phyloP scores from a whole-genome alignment of 2,797 vertebrate species.

The Sebastes dallii region DNA sequence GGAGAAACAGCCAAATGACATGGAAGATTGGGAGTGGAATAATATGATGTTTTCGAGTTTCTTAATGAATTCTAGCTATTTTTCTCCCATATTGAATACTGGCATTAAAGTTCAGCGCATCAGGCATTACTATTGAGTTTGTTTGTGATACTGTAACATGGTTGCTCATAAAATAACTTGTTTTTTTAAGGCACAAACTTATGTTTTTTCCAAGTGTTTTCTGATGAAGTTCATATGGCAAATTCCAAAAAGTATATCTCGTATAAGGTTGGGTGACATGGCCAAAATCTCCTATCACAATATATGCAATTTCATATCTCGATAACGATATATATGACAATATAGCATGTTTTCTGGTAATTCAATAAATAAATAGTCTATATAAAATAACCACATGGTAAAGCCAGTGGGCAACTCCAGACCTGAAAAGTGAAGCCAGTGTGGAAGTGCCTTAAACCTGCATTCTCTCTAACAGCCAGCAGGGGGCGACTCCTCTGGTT shows the following conservation, averaged over 20 bases:
- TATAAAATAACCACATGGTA: no score
- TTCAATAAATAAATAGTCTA: no score
- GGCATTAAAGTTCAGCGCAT: not conserved
- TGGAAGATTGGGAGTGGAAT: conserved; percentile 1
- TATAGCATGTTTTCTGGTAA: no score
- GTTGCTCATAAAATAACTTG: not conserved
- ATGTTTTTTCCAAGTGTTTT: not conserved
- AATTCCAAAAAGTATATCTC: not conserved
- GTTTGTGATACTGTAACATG: not conserved
- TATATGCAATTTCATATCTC: no score
- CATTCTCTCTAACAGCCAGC: no score
- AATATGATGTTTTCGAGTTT: conserved; percentile 9
- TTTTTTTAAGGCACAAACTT: no score
- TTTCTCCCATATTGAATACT: not conserved
- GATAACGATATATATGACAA: no score
- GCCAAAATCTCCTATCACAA: no score
- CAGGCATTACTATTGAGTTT: not conserved
- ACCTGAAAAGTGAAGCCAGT: no score
- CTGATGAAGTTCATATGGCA: not conserved
- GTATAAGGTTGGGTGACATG: not conserved
- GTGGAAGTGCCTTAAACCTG: no score
- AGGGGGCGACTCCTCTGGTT: no score
- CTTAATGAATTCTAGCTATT: not conserved
- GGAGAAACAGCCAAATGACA: conserved; percentile 23
- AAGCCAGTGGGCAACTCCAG: no score